phyloP scores from a whole-genome alignment of 1,140 invertebrate genomes.

The Brachystomella parvula region DNA sequence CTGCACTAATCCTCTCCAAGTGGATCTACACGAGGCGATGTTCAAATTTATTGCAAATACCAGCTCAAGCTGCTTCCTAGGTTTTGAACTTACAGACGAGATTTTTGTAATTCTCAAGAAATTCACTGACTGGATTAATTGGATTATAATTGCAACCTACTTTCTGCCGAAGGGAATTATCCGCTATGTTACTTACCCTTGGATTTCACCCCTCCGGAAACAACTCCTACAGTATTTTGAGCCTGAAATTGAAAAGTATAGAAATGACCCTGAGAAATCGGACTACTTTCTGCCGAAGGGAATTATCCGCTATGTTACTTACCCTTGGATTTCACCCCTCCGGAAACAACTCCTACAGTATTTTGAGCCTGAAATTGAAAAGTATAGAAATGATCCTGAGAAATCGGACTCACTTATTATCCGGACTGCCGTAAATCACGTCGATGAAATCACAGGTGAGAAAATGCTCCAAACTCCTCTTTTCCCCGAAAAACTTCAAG shows the following conservation, averaged over 20 bases:
- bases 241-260: conserved; percentile 5
- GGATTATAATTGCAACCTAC: conserved; percentile 5
- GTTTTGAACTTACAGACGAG: background rate
- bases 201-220: background rate
- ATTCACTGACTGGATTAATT: conserved; percentile 3
- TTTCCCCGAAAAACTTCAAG: no score
- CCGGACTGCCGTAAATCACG: conserved; percentile 9
- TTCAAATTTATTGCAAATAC: conserved; percentile 10
- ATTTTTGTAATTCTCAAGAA: conserved; percentile 1
- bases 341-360: background rate
- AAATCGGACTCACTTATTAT: conserved; percentile 13
- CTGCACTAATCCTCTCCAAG: background rate
- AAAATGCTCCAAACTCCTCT: no score
- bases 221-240: background rate
- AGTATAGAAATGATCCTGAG: conserved; percentile 6
- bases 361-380: conserved; percentile 12
- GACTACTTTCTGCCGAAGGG: conserved; percentile 8
- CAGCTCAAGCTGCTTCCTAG: conserved; percentile 6
- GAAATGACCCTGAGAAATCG: background rate
- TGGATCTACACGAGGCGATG: conserved; percentile 7
- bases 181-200: background rate
- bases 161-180: conserved; percentile 13
- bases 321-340: background rate
- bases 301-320: background rate
- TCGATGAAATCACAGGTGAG: background rate